Conservation (phyloP, 2,797 vertebrate species). For the Heterohyrax brucei region DNA sequence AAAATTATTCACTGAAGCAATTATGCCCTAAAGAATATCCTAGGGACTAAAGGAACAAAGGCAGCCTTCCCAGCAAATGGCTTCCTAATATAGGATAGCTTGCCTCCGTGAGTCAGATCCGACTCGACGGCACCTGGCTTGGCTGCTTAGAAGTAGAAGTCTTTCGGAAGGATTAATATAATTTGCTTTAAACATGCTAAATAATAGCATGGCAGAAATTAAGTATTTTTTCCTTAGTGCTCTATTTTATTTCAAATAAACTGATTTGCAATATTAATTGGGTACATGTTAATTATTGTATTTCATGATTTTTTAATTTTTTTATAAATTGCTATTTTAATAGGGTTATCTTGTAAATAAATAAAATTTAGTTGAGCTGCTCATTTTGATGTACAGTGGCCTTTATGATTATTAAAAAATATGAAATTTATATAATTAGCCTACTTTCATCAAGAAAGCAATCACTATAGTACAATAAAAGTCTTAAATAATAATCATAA, state of each 20-base stretch:
- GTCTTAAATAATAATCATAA: neutral
- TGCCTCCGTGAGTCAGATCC: no score
- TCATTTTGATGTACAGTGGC: neutral
- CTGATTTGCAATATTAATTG: conserved; percentile 24
- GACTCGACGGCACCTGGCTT: no score
- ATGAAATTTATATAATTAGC: conserved; percentile 32
- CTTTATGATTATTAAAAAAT: conserved; percentile 39
- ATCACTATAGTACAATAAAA: neutral
- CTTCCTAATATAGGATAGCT: conserved; percentile 3
- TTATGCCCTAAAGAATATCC: conserved; percentile 65
- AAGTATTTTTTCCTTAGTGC: neutral
- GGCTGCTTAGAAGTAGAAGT: neutral
- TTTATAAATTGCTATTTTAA: neutral
- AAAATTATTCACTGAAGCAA: conserved; percentile 63
- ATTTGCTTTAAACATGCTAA: conserved; percentile 37
- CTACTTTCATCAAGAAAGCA: neutral
- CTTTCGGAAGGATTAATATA: neutral
- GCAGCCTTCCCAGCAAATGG: conserved; percentile 7
- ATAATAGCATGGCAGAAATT: neutral
- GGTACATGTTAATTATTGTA: conserved; percentile 15
- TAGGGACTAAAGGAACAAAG: conserved; percentile 57
- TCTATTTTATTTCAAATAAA: conserved; percentile 65
- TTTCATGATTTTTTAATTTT: neutral
- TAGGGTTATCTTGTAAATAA: conserved; percentile 50
- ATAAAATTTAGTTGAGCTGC: neutral